Conservation (phyloP, 1,140 invertebrate genomes). For the Cataglyphis hispanica region DNA sequence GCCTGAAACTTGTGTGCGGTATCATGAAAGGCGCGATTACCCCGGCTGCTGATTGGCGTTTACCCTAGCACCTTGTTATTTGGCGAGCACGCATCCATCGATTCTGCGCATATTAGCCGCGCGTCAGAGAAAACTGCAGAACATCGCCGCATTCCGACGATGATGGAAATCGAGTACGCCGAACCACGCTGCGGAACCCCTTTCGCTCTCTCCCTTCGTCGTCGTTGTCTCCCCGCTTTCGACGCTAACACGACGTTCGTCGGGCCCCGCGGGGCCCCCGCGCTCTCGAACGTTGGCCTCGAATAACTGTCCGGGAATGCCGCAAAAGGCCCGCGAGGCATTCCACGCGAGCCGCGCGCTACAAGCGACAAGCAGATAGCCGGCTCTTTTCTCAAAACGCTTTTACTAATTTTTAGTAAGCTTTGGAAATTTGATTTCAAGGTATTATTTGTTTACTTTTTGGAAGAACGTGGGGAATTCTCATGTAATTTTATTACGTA, state of each 20-base stretch:
- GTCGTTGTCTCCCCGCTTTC: conserved; percentile 9
- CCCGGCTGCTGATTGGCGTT: conserved; percentile 50
- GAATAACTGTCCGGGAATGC: conserved; percentile 74
- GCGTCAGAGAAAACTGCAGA: conserved; percentile 45
- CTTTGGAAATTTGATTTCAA: no score
- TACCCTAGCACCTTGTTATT: conserved; percentile 58
- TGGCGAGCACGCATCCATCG: conserved; percentile 44
- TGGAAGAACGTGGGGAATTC: no score
- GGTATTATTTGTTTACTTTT: no score
- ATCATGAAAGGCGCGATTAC: conserved; percentile 57
- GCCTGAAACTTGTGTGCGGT: conserved; percentile 37
- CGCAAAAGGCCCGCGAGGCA: conserved; percentile 72
- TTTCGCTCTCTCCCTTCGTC: not conserved
- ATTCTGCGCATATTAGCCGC: conserved; percentile 17
- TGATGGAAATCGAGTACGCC: conserved; percentile 46
- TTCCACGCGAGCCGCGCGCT: conserved; percentile 61
- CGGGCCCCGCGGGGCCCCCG: conserved; percentile 20
- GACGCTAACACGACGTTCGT: conserved; percentile 54
- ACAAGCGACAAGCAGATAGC: conserved; percentile 52
- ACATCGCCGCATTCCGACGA: conserved; percentile 39
- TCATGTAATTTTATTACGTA: no score
- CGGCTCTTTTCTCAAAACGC: not conserved
- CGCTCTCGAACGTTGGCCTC: conserved; percentile 74
- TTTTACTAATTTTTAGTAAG: conserved; percentile 66
- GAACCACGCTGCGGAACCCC: not conserved